Percentiles rank a stretch among this genome's conserved stretches.
Conservation (phyloP, 2,888 invertebrate species). For the Villa cingulata region DNA sequence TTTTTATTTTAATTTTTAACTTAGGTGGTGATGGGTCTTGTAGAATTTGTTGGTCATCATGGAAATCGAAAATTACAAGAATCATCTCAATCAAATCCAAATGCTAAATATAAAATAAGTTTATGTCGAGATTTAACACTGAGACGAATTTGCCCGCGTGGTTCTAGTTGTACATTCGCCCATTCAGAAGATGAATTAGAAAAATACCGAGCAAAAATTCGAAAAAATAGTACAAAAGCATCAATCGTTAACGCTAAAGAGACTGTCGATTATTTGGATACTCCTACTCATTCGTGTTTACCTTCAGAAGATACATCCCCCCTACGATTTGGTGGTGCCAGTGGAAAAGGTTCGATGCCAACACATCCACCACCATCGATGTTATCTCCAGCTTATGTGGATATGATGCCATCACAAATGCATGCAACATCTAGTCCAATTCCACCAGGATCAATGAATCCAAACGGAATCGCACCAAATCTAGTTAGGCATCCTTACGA, state of each 20-base stretch:
- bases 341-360: constrained; percentile 6
- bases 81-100: constrained; percentile 41
- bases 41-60: constrained; percentile 63
- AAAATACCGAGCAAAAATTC: constrained; percentile 54
- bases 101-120: constrained; percentile 75
- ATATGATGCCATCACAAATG: constrained; percentile 15
- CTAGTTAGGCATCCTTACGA: constrained; percentile 12
- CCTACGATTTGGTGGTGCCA: constrained; percentile 25
- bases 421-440: constrained; percentile 12
- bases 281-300: constrained; percentile 15
- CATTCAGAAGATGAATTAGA: constrained; percentile 86
- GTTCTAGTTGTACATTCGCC: constrained; percentile 79
- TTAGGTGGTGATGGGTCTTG: constrained; percentile 56
- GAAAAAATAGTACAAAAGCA: constrained; percentile 39
- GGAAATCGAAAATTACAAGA: constrained; percentile 52
- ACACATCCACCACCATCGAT: constrained; percentile 10
- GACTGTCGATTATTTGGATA: constrained; percentile 18
- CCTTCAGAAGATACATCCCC: constrained; percentile 23
- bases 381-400: constrained; percentile 13
- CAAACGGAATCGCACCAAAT: constrained; percentile 10
- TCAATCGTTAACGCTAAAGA: constrained; percentile 21
- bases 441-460: constrained; percentile 9
- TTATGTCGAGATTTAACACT: constrained; percentile 76
- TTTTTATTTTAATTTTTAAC: no score
- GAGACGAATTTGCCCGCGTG: constrained; percentile 71